Conservation (phyloP, 2,113 vertebrate genomes). For the Tinamus guttatus region DNA sequence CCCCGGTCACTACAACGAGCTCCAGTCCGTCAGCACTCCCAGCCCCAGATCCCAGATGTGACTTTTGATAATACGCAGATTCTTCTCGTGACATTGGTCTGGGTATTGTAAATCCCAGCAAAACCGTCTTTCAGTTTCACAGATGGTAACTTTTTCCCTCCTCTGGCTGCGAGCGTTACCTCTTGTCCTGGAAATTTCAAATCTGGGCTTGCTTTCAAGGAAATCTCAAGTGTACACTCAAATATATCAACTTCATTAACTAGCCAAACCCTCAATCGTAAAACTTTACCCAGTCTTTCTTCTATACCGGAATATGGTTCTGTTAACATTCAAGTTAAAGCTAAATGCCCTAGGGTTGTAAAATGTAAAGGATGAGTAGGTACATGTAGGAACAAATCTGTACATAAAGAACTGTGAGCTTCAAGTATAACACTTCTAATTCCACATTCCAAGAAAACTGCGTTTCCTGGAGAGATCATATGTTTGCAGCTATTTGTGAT, state of each 20-base stretch:
- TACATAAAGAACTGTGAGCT: not conserved
- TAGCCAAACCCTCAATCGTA: not conserved
- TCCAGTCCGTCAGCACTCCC: not conserved
- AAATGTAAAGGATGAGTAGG: not conserved
- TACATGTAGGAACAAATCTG: not conserved
- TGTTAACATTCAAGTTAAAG: not conserved
- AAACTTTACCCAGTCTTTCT: not conserved
- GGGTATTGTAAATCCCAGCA: not conserved
- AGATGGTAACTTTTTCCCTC: not conserved
- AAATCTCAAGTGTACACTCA: not conserved
- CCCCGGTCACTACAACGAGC: not conserved
- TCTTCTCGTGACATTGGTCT: not conserved
- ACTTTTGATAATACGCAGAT: not conserved
- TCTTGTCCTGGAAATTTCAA: not conserved
- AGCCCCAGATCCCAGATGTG: not conserved
- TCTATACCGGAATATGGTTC: not conserved
- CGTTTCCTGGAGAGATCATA: not conserved
- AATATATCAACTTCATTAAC: constrained; percentile 3
- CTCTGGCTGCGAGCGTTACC: constrained; percentile 2
- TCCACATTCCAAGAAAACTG: not conserved
- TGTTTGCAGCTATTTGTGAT: not conserved
- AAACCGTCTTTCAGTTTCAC: constrained; percentile 4
- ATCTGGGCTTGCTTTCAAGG: constrained; percentile 34
- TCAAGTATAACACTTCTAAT: not conserved
- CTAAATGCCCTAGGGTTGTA: not conserved